These are phyloP conservation scores for Oreortyx pictus DNA, from an alignment of 2,797 vertebrate species.

Conservation along the genomic window DNA sequence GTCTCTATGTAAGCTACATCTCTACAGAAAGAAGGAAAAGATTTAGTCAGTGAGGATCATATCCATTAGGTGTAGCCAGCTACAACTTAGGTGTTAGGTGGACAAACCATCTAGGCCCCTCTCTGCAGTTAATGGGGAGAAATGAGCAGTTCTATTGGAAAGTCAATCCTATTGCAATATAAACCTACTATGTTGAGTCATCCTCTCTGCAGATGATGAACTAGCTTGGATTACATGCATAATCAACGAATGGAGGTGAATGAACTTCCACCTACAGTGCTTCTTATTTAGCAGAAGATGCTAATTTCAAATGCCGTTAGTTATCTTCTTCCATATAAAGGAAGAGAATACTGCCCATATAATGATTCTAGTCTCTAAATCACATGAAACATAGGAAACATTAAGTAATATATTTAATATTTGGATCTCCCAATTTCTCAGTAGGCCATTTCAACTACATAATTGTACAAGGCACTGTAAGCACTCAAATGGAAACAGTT, in stretches of 20 bases:
- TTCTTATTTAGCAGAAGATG: background rate
- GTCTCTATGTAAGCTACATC: background rate
- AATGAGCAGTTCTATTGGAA: background rate
- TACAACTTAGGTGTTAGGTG: background rate
- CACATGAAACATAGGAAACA: background rate
- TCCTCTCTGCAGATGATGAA: background rate
- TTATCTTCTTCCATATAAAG: background rate
- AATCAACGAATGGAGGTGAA: background rate
- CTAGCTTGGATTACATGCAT: fast-evolving
- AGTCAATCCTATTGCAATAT: fast-evolving
- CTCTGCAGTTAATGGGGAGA: background rate
- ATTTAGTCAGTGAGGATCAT: background rate
- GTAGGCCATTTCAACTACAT: background rate
- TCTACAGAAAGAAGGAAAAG: background rate
- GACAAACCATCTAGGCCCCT: fast-evolving
- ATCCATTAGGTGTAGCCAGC: background rate
- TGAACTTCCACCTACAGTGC: background rate
- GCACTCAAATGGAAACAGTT: background rate
- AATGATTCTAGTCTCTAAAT: background rate
- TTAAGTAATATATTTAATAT: background rate
- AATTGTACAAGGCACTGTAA: slow-evolving; percentile 5
- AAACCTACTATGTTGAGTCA: background rate
- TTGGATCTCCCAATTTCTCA: background rate
- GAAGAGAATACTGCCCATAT: background rate
- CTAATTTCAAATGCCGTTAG: background rate